phyloP scores from a whole-genome alignment of 2,888 invertebrate genomes.

The Agrilus biguttatus region DNA sequence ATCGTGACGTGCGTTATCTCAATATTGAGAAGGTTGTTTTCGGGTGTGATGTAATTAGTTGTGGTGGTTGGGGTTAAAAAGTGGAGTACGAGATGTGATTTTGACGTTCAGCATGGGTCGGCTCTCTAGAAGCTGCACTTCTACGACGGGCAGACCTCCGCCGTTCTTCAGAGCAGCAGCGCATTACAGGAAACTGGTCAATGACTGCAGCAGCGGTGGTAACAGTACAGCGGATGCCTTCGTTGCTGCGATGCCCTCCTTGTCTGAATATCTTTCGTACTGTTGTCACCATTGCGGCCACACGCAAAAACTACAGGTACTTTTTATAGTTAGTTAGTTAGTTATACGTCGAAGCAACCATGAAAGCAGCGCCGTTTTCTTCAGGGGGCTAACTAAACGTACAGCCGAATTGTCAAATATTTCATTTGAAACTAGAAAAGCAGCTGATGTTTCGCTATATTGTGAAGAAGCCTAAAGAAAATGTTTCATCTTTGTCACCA shows the following conservation, averaged over 20 bases:
- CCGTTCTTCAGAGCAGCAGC: constrained; percentile 31
- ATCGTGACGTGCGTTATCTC: background rate
- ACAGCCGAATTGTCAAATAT: no score
- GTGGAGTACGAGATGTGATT: constrained; percentile 4
- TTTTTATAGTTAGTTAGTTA: constrained; percentile 8
- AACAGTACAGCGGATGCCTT: constrained; percentile 27
- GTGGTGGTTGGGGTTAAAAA: constrained; percentile 4
- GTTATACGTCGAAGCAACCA: background rate
- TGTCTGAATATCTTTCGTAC: constrained; percentile 43
- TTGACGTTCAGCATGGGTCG: constrained; percentile 32
- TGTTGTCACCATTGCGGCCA: constrained; percentile 46
- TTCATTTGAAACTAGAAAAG: no score
- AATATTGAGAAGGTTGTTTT: constrained; percentile 5
- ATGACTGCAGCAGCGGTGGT: constrained; percentile 34
- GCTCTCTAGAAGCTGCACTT: constrained; percentile 28
- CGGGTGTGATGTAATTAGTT: background rate
- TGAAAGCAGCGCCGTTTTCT: no score
- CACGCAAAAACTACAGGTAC: constrained; percentile 42
- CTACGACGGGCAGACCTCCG: constrained; percentile 28
- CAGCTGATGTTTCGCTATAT: no score
- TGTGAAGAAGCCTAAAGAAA: no score
- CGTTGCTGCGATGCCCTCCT: constrained; percentile 32
- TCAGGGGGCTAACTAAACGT: no score
- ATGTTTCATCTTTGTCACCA: no score
- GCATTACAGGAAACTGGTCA: constrained; percentile 42